phyloP scores from a whole-genome alignment of 2,888 invertebrate genomes.

The Brachyopa scutellaris region DNA sequence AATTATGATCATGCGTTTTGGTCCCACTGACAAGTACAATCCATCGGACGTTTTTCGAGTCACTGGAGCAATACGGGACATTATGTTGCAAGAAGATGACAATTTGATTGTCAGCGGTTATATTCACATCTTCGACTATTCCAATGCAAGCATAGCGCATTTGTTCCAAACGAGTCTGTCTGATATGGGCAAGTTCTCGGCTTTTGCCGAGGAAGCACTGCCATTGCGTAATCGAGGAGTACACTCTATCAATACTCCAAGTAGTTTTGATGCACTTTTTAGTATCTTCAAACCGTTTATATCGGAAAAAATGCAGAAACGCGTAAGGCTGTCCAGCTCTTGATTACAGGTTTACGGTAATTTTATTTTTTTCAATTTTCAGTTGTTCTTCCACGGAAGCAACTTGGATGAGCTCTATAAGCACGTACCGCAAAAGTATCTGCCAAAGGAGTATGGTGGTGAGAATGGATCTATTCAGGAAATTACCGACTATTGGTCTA shows the following conservation, averaged over 20 bases:
- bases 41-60: constrained; percentile 83
- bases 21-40: constrained; percentile 82
- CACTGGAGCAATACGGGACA: constrained; percentile 84
- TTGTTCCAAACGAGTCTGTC: constrained; percentile 84
- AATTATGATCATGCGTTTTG: constrained; percentile 82
- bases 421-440: constrained; percentile 83
- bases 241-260: constrained; percentile 84
- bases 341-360: background rate
- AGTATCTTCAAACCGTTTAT: constrained; percentile 84
- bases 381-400: constrained; percentile 84
- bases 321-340: constrained; percentile 84
- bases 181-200: constrained; percentile 84
- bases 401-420: constrained; percentile 84
- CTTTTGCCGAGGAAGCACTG: constrained; percentile 84
- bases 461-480: constrained; percentile 82
- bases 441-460: constrained; percentile 87
- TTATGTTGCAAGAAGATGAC: constrained; percentile 85
- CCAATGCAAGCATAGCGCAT: constrained; percentile 83
- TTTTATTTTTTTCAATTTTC: too few relatives aligned
- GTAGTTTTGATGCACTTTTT: constrained; percentile 84
- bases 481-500: constrained; percentile 72
- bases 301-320: constrained; percentile 84
- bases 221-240: constrained; percentile 84
- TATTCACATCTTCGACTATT: constrained; percentile 84
- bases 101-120: constrained; percentile 83